Evolutionary conservation across 64 coral and sea anemone species (phyloP), one percentile per base, ranked within the genome.

Genomic region (Montipora capricornis): DNA sequence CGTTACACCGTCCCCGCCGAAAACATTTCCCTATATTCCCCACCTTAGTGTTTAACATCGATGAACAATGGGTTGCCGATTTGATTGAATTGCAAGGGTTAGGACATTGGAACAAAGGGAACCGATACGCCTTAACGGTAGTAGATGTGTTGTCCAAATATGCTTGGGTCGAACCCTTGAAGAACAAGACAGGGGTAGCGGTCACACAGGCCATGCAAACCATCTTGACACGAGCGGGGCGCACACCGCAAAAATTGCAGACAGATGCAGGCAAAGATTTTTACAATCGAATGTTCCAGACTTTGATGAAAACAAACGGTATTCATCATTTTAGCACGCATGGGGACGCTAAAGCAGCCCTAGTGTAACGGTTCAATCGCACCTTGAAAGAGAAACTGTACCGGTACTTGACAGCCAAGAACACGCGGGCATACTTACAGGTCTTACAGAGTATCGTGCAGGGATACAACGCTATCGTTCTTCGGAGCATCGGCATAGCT

Each of bases 361-460:
- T 73, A 4, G 53, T 20, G 0, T 74, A 89, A 64, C 13, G 29
- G 2, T 78, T 78, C 16, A 91, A 82, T 13, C 85, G 78, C 0
- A 94, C 86, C 3, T 73, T 89, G 16, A 90, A 90, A 37, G 15
- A 16, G 6, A 77, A 51, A 53, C 16, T 95, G 58, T 90, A 69
- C 19, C 50, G 73, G 0, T 95, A 90, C 51, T 95, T 90, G 14
- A 24, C 24, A 24, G 24, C 24, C 24, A 24, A 24, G 24, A 24
- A 24, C 24, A 24, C 24, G 24, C 24, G 24, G 24, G 24, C 24
- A 24, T 24, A 24, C 0, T 24, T 24, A 24, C 24, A 24, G 24
- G 24, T 24, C 0, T 45, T 89, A 4, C 78, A 60, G 3, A 44
- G 82, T 5, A 44, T 89, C 29, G 78, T 94, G 14, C 44, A 82